Evolutionary conservation across 2,113 vertebrate genomes (phyloP).

Genomic region (Rutilus rutilus): DNA sequence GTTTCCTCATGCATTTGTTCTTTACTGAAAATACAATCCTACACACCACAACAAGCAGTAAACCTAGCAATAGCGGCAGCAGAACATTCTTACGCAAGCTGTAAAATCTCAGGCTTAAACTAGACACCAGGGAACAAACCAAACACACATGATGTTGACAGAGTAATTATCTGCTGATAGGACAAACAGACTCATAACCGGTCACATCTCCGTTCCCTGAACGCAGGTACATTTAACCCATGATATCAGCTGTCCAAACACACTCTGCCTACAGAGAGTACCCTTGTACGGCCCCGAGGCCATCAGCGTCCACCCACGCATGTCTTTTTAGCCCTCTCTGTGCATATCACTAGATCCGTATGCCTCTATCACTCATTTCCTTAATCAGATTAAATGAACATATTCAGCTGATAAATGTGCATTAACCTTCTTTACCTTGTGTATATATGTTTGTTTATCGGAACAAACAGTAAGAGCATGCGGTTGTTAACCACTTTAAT

Average conservation of each 20-base stretch:
- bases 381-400: background rate
- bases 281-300: constrained; percentile 54
- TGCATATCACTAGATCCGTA: background rate
- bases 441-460: background rate
- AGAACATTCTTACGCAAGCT: constrained; percentile 15
- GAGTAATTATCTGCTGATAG: constrained; percentile 38
- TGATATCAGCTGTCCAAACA: constrained; percentile 72
- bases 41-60: background rate
- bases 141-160: constrained; percentile 43
- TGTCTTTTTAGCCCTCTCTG: background rate
- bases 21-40: constrained; percentile 2
- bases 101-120: constrained; percentile 26
- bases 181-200: constrained; percentile 17
- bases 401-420: background rate
- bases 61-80: background rate
- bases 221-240: constrained; percentile 59
- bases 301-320: constrained; percentile 47
- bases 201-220: constrained; percentile 52
- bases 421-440: background rate
- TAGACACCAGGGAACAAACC: constrained; percentile 12
- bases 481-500: background rate
- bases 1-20: background rate
- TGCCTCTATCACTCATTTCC: background rate
- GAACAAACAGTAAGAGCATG: background rate
- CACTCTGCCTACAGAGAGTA: constrained; percentile 56